Conservation (phyloP, 2,113 vertebrate species). For the Pterophyllum scalare region DNA sequence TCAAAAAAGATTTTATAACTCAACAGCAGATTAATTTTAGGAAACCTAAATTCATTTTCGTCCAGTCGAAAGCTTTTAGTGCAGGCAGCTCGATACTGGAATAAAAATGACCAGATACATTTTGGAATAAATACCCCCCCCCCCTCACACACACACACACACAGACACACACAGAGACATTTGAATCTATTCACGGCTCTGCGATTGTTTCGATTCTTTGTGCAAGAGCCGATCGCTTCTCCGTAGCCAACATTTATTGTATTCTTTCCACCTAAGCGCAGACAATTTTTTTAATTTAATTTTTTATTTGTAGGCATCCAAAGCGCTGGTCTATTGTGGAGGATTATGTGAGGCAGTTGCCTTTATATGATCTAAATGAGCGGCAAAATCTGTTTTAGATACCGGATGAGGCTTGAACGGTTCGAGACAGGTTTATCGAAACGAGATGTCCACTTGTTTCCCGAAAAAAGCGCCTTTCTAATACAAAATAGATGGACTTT, state of each 20-base stretch:
- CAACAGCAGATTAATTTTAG: not conserved
- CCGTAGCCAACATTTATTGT: constrained; percentile 7
- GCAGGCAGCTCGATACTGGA: constrained; percentile 15
- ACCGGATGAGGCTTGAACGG: not conserved
- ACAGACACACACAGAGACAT: not conserved
- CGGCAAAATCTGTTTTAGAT: constrained; percentile 44
- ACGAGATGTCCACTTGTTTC: constrained; percentile 11
- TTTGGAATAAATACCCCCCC: constrained; percentile 13
- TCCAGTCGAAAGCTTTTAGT: not conserved
- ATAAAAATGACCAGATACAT: constrained; percentile 38
- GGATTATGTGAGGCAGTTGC: constrained; percentile 44
- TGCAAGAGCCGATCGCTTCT: constrained; percentile 20
- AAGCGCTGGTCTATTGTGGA: constrained; percentile 53
- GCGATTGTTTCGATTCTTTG: constrained; percentile 39
- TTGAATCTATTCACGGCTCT: constrained; percentile 43
- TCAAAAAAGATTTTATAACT: not conserved
- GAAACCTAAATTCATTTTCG: not conserved
- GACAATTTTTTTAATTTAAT: not conserved
- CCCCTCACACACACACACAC: not conserved
- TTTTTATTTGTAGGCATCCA: constrained; percentile 53
- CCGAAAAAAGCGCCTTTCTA: not conserved
- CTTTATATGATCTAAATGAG: constrained; percentile 33
- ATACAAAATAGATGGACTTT: constrained; percentile 31
- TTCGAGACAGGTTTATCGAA: not conserved
- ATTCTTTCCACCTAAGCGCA: constrained; percentile 16